A percentile compares a stretch with the other conserved stretches of the same genome.
Conservation (phyloP, 1,140 invertebrate species). For the Drosophila bipectinata region DNA sequence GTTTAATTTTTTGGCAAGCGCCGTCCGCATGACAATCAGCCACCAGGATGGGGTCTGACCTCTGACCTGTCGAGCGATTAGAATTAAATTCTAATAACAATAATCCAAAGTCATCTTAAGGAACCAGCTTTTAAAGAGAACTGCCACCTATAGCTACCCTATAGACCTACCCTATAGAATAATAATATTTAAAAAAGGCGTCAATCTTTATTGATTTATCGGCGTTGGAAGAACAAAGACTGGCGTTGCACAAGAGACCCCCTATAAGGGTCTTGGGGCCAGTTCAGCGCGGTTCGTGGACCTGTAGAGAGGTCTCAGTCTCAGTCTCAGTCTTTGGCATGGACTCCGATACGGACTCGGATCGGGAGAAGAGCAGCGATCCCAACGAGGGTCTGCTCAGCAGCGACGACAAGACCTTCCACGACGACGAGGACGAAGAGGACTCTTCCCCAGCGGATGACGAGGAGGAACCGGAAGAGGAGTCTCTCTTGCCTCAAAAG, state of each 20-base stretch:
- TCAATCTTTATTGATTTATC: constrained; percentile 78
- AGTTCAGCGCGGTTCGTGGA: constrained; percentile 41
- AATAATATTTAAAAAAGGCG: constrained; percentile 20
- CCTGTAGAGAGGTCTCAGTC: constrained; percentile 18
- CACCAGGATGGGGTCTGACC: constrained; percentile 11
- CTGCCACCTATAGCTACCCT: too few species aligned
- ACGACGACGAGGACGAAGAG: constrained; percentile 54
- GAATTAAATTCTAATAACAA: neutral
- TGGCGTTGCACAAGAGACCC: neutral
- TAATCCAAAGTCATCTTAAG: too few species aligned
- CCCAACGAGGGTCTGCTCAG: constrained; percentile 69
- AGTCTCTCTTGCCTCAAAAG: constrained; percentile 34
- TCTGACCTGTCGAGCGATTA: constrained; percentile 4
- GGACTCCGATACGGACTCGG: constrained; percentile 63
- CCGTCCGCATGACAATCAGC: constrained; percentile 19
- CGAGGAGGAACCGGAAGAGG: constrained; percentile 33
- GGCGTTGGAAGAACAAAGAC: constrained; percentile 23
- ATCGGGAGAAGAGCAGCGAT: constrained; percentile 74
- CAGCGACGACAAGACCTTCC: constrained; percentile 70
- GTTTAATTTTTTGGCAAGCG: constrained; percentile 50
- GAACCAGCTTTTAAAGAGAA: too few species aligned
- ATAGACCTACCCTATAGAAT: too few species aligned
- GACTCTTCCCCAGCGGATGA: constrained; percentile 54
- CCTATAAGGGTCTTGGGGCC: neutral
- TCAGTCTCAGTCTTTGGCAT: constrained; percentile 6